A percentile compares a stretch with the other conserved stretches of the same genome.
Conservation (phyloP, 2,797 vertebrate species). For the Amphiprion clarkii region DNA sequence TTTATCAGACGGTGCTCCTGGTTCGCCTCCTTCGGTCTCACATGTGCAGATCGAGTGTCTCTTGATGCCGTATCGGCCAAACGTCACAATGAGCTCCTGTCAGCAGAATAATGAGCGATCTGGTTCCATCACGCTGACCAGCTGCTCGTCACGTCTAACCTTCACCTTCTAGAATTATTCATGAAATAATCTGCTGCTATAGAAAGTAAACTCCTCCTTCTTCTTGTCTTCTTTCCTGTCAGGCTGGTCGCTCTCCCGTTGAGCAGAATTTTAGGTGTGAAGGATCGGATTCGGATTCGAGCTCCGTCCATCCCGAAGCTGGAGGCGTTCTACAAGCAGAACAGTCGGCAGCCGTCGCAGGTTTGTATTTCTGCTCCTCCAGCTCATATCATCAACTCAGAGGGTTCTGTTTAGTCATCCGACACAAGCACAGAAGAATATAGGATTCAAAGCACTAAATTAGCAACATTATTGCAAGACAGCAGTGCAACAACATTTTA, state of each 20-base stretch:
- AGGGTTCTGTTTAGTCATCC: neutral
- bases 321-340: slow-evolving; percentile 86
- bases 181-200: too few species aligned
- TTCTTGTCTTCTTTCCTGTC: slow-evolving; percentile 23
- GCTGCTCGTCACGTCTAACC: too few species aligned
- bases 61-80: slow-evolving; percentile 55
- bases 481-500: too few species aligned
- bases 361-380: slow-evolving; percentile 64
- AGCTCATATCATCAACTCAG: too few species aligned
- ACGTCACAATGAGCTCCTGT: slow-evolving; percentile 55
- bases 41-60: slow-evolving; percentile 63
- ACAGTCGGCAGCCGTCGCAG: slow-evolving; percentile 80
- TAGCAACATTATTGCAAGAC: too few species aligned
- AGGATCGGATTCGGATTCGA: slow-evolving; percentile 78
- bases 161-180: too few species aligned
- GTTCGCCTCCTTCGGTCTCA: slow-evolving; percentile 15
- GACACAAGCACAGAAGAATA: too few species aligned
- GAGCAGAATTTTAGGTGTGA: slow-evolving; percentile 87
- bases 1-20: slow-evolving; percentile 17
- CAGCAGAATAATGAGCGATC: slow-evolving; percentile 34
- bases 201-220: neutral
- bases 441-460: too few species aligned
- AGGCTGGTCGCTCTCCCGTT: slow-evolving; percentile 90
- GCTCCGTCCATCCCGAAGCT: slow-evolving; percentile 77
- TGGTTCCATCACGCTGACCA: slow-evolving; percentile 4